These are phyloP conservation scores for Colossoma macropomum DNA, from an alignment of 2,113 vertebrate genomes.

Conservation along the genomic window DNA sequence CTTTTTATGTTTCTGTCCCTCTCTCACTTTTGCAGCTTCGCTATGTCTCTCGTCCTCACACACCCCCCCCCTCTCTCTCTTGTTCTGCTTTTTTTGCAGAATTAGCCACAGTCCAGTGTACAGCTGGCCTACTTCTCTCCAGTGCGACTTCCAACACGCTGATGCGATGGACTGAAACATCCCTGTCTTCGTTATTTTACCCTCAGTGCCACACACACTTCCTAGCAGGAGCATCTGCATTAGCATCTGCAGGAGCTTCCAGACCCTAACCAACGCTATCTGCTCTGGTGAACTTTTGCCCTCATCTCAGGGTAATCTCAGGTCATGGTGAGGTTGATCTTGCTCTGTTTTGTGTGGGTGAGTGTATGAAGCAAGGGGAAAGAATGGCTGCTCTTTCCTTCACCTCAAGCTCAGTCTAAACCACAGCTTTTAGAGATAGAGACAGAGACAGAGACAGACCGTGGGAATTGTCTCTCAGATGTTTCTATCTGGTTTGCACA, in stretches of 20 bases:
- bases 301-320: background rate
- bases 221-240: background rate
- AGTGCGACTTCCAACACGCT: conserved; percentile 2
- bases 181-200: conserved; percentile 37
- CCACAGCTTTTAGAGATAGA: background rate
- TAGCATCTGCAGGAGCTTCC: background rate
- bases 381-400: background rate
- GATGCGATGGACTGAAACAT: conserved; percentile 29
- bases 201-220: conserved; percentile 3
- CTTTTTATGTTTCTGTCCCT: background rate
- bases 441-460: background rate
- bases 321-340: background rate
- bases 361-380: background rate
- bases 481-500: background rate
- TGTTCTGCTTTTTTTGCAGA: background rate
- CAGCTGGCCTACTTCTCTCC: conserved; percentile 42
- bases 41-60: background rate
- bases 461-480: background rate
- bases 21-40: no score
- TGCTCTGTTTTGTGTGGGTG: background rate
- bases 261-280: background rate
- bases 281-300: background rate
- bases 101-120: conserved; percentile 51
- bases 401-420: background rate
- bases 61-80: background rate